phyloP scores from a whole-genome alignment of 2,888 invertebrate genomes.

The Drosophila trichaetosa region DNA sequence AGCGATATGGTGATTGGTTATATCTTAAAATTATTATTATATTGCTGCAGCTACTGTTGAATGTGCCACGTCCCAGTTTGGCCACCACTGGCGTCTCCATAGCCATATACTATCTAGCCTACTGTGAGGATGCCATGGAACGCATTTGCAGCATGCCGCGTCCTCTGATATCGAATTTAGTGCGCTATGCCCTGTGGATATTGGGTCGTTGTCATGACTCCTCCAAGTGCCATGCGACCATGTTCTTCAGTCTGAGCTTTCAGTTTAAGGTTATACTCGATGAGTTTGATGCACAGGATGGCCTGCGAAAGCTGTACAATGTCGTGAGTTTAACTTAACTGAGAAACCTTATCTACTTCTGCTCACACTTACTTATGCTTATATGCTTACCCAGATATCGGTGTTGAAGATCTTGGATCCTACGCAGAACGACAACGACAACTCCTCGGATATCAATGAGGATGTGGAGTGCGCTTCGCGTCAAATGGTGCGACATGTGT shows the following conservation, averaged over 20 bases:
- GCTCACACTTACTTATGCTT: neutral
- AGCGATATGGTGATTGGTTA: neutral
- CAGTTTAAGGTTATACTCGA: conserved; percentile 96
- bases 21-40: neutral
- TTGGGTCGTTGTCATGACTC: conserved; percentile 98
- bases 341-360: neutral
- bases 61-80: conserved; percentile 96
- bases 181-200: conserved; percentile 96
- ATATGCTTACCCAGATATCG: conserved; percentile 87
- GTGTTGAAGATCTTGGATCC: conserved; percentile 93
- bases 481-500: conserved; percentile 96
- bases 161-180: conserved; percentile 90
- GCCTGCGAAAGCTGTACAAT: conserved; percentile 96
- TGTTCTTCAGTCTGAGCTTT: conserved; percentile 98
- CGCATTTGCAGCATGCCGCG: conserved; percentile 94
- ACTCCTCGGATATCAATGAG: conserved; percentile 89
- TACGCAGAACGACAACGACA: conserved; percentile 85
- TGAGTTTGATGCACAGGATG: conserved; percentile 96
- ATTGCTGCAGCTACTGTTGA: conserved; percentile 89
- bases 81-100: conserved; percentile 98
- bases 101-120: conserved; percentile 97
- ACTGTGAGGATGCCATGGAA: conserved; percentile 99
- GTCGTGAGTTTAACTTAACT: conserved; percentile 85
- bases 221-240: conserved; percentile 98
- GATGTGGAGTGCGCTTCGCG: conserved; percentile 96